phyloP scores from a whole-genome alignment of 2,888 invertebrate species.

The Oligia strigilis region DNA sequence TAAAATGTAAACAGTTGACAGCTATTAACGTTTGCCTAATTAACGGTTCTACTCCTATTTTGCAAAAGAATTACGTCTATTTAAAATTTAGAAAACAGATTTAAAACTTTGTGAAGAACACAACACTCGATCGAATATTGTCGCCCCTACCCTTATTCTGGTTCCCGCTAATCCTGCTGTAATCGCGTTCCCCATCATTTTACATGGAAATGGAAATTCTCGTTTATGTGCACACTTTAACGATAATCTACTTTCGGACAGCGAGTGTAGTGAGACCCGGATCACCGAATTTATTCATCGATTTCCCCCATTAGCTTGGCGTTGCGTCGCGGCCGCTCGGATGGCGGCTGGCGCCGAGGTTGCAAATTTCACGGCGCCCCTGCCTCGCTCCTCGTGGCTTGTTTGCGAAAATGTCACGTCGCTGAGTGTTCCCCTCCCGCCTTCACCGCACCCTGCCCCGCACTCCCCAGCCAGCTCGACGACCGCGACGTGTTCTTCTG shows the following conservation, averaged over 20 bases:
- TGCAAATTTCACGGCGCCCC: conserved; percentile 79
- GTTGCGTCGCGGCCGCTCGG: conserved; percentile 71
- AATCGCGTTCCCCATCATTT: conserved; percentile 33
- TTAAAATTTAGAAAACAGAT: not conserved
- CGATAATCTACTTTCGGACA: conserved; percentile 69
- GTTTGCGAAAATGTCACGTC: conserved; percentile 88
- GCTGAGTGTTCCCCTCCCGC: conserved; percentile 70
- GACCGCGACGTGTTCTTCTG: conserved; percentile 77
- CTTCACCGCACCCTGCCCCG: conserved; percentile 57
- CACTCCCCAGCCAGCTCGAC: conserved; percentile 64
- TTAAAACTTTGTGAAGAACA: conserved; percentile 1
- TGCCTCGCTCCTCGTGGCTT: conserved; percentile 77
- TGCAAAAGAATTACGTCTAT: not conserved
- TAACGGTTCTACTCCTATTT: not conserved
- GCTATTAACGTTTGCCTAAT: not conserved
- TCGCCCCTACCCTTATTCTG: conserved; percentile 27
- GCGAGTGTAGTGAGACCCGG: conserved; percentile 63
- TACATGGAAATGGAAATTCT: conserved; percentile 39
- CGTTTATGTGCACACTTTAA: conserved; percentile 63
- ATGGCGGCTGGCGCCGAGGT: conserved; percentile 77
- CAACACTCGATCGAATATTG: conserved; percentile 20
- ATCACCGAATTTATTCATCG: conserved; percentile 80
- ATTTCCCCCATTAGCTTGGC: conserved; percentile 76
- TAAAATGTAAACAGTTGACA: conserved; percentile 12
- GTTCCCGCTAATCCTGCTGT: conserved; percentile 25